Evolutionary conservation across 2,888 invertebrate genomes (phyloP).

Genomic region (Ophion ellenae): DNA sequence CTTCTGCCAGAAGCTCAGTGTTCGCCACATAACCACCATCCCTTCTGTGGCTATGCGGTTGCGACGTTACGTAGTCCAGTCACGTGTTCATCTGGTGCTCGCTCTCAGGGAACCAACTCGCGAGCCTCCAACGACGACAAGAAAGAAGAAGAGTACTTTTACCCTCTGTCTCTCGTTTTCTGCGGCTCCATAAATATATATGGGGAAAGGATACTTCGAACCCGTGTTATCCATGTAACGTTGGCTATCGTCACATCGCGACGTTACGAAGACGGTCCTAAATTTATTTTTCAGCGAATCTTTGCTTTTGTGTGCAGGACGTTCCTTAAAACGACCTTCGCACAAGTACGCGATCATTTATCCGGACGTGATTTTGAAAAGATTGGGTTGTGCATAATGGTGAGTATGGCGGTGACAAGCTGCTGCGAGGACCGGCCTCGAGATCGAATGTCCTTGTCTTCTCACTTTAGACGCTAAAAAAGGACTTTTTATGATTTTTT

Average conservation of each 20-base stretch:
- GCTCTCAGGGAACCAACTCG: slow-evolving; percentile 47
- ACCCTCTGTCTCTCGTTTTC: slow-evolving; percentile 45
- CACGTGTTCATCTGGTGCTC: slow-evolving; percentile 75
- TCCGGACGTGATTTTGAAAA: background rate
- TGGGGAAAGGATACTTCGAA: background rate
- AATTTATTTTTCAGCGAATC: background rate
- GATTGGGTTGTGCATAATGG: background rate
- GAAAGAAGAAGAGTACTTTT: slow-evolving; percentile 41
- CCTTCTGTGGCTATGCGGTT: slow-evolving; percentile 53
- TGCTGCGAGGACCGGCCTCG: background rate
- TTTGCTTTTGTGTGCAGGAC: background rate
- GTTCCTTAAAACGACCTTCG: background rate
- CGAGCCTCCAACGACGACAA: slow-evolving; percentile 49
- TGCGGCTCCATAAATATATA: background rate
- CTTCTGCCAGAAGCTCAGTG: slow-evolving; percentile 56
- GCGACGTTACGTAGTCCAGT: slow-evolving; percentile 74
- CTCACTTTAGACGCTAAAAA: no score
- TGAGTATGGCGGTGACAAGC: background rate
- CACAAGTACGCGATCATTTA: background rate
- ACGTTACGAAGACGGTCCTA: background rate
- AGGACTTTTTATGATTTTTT: no score
- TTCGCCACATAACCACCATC: slow-evolving; percentile 54
- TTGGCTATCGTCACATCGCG: background rate
- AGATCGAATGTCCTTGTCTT: background rate
- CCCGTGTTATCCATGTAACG: background rate